Conservation (phyloP, 1,140 invertebrate genomes). For the Zeugodacus cucurbitae region DNA sequence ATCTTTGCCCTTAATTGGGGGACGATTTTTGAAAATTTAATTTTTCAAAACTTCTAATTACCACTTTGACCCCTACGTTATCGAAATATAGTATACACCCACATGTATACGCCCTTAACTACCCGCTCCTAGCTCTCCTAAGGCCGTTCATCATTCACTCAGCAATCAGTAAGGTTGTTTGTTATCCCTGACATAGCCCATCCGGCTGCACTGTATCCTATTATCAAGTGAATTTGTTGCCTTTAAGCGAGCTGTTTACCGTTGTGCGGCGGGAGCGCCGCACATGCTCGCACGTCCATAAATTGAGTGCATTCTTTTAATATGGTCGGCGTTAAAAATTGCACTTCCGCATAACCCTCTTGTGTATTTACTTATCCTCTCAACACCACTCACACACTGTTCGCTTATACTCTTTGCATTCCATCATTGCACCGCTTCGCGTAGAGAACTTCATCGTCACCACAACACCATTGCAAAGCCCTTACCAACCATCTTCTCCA, state of each 20-base stretch:
- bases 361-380: not conserved
- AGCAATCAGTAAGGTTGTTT: slow-evolving; percentile 18
- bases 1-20: not conserved
- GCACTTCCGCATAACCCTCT: slow-evolving; percentile 10
- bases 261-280: not conserved
- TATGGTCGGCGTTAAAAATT: slow-evolving; percentile 30
- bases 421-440: not conserved
- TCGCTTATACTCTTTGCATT: not conserved
- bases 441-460: not conserved
- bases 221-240: slow-evolving; percentile 26
- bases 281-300: not conserved
- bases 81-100: not conserved
- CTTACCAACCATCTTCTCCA: not conserved
- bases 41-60: not conserved
- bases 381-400: not conserved
- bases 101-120: too few relatives aligned
- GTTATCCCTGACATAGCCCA: slow-evolving; percentile 32
- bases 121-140: not conserved
- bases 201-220: slow-evolving; percentile 16
- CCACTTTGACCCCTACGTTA: not conserved
- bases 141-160: not conserved
- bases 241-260: slow-evolving; percentile 15
- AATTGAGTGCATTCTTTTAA: slow-evolving; percentile 4
- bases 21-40: not conserved
- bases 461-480: not conserved